phyloP scores from a whole-genome alignment of 2,113 vertebrate species.

The Dunckerocampus dactyliophorus region DNA sequence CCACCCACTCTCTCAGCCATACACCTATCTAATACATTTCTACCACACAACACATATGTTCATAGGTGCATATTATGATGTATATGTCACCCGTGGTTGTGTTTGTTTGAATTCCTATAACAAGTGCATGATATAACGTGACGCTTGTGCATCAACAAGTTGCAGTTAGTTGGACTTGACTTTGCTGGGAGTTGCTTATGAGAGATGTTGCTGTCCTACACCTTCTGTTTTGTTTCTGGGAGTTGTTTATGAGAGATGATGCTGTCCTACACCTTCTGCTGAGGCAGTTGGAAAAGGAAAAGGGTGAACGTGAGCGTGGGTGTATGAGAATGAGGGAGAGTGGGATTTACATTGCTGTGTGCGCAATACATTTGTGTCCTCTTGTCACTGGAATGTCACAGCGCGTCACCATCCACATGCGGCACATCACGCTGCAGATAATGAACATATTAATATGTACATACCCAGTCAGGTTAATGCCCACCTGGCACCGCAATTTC shows the following conservation, averaged over 20 bases:
- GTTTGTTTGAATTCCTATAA: no score
- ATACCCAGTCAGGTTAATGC: conserved; percentile 53
- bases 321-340: conserved; percentile 26
- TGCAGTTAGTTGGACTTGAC: conserved; percentile 50
- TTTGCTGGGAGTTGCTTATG: conserved; percentile 37
- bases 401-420: conserved; percentile 20
- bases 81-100: no score
- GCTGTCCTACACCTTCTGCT: conserved; percentile 39
- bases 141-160: conserved; percentile 60
- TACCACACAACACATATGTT: neutral
- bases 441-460: conserved; percentile 67
- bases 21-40: neutral
- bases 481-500: conserved; percentile 52
- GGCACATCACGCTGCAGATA: conserved; percentile 35
- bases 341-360: conserved; percentile 6
- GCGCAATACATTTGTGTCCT: conserved; percentile 15
- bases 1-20: no score
- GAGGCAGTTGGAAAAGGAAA: conserved; percentile 49
- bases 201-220: conserved; percentile 55
- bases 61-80: no score
- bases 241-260: conserved; percentile 59
- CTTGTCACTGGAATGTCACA: conserved; percentile 41
- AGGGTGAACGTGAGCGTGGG: conserved; percentile 21
- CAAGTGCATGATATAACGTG: conserved; percentile 57
- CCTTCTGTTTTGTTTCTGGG: conserved; percentile 36